Evolutionary conservation across 2,888 invertebrate genomes (phyloP), one percentile per base, ranked within the genome.

Genomic region (Ornithoptera priamus): DNA sequence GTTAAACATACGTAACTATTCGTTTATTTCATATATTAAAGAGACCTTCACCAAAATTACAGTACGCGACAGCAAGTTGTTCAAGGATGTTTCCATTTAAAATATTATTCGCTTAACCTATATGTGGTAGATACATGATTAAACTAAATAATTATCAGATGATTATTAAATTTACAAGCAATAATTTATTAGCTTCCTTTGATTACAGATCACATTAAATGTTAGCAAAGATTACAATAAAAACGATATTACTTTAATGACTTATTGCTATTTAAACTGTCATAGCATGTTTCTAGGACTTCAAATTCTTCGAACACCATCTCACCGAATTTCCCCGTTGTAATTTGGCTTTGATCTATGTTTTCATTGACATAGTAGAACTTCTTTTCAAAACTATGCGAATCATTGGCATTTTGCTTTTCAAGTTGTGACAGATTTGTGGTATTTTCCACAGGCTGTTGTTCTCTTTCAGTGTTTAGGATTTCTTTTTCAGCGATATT

Each of bases 301-400:
- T 96, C 95, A 76, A 96, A 96, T 78, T 96, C 96, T 87, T 97
- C 97, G 77, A 97, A 97, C 76, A 97, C 97, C 94, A 97, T 97
- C 77, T 97, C 97, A 60, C 96, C 95, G 76, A 95, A 95, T 82
- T 95, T 95, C 74, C 94, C 94, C 17, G 93, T 91, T 57, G 87
- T 83, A 8, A 81, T 79, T 75, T 94, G 95, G 79, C 93, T 93
- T 80, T 94, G 93, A 70, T 93, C 93, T 73, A 85, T 74, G 72
- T 90, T 93, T 69, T 94, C 94, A 78, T 94, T 94, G 62, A 95
- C 93, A 73, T 94, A 94, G 74, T 94, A 94, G 77, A 93, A 94
- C 75, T 94, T 94, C 75, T 94, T 94, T 76, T 94, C 94, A 68
- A 92, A 92, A 71, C 80, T 87, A 58, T 89, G 83, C 5, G 85